These are phyloP conservation scores for Drosophila mimetica DNA, from an alignment of 2,888 invertebrate genomes.

Conservation along the genomic window DNA sequence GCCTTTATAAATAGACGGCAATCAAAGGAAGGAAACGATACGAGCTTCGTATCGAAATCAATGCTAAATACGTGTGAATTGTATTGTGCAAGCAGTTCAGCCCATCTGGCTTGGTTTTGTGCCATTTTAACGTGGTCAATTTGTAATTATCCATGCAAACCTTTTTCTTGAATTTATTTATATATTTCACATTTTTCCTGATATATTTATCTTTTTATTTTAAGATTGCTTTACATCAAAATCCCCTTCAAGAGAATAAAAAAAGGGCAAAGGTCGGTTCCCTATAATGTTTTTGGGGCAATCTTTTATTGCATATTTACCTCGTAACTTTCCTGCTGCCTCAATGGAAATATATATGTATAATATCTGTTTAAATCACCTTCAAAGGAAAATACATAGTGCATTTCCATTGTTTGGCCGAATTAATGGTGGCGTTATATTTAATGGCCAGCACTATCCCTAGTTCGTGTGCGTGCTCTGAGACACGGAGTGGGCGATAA, in stretches of 20 bases:
- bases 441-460: constrained; percentile 1
- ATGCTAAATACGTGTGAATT: constrained; percentile 22
- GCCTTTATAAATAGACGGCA: constrained; percentile 45
- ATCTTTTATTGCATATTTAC: neutral
- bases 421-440: constrained; percentile 6
- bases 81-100: constrained; percentile 1
- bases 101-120: constrained; percentile 9
- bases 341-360: neutral
- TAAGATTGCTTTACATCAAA: too few relatives aligned
- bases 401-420: constrained; percentile 26
- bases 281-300: neutral
- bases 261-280: too few relatives aligned
- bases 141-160: too few relatives aligned
- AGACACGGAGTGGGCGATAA: constrained; percentile 16
- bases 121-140: neutral
- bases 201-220: too few relatives aligned
- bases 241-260: too few relatives aligned
- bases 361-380: neutral
- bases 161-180: neutral
- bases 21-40: constrained; percentile 41
- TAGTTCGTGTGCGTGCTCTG: constrained; percentile 16
- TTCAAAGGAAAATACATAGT: neutral
- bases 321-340: neutral
- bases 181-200: neutral
- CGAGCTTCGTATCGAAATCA: constrained; percentile 13